Evolutionary conservation across 2,797 vertebrate species (phyloP).

Genomic region (Pangasius sanitwongsei): DNA sequence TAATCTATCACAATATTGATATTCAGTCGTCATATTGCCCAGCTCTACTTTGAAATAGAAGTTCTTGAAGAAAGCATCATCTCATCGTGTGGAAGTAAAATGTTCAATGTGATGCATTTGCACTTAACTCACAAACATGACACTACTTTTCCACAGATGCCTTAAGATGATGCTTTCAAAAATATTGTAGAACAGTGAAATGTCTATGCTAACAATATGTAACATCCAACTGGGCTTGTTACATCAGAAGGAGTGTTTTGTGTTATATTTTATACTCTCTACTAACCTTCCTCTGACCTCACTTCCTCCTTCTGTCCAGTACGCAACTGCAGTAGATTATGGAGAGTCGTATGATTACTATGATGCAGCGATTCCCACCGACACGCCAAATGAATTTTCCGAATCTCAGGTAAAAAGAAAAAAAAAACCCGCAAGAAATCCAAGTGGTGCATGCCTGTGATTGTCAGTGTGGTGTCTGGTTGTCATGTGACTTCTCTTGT

Average conservation of each 20-base stretch:
- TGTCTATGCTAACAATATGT: conserved; percentile 45
- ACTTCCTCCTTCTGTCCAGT: conserved; percentile 76
- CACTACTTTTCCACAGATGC: background rate
- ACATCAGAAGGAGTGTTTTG: conserved; percentile 38
- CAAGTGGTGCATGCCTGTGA: conserved; percentile 46
- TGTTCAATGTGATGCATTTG: background rate
- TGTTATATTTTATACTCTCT: conserved; percentile 53
- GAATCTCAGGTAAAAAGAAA: conserved; percentile 89
- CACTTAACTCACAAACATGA: background rate
- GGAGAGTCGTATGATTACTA: conserved; percentile 91
- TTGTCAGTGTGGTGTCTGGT: conserved; percentile 69
- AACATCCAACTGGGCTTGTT: conserved; percentile 53
- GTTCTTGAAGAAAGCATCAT: conserved; percentile 30
- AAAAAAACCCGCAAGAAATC: conserved; percentile 66
- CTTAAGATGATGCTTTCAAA: conserved; percentile 29
- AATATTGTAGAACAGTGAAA: background rate
- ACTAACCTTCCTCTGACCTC: conserved; percentile 67
- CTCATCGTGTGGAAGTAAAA: background rate
- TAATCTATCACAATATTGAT: too few species aligned
- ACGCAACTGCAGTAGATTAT: conserved; percentile 90
- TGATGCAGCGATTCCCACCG: conserved; percentile 85
- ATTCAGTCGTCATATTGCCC: too few species aligned
- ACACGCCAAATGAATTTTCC: conserved; percentile 83
- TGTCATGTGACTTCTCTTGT: conserved; percentile 43
- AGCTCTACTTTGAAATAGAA: background rate